Evolutionary conservation across 2,888 invertebrate genomes (phyloP).

Genomic region (Eulithis prunata): DNA sequence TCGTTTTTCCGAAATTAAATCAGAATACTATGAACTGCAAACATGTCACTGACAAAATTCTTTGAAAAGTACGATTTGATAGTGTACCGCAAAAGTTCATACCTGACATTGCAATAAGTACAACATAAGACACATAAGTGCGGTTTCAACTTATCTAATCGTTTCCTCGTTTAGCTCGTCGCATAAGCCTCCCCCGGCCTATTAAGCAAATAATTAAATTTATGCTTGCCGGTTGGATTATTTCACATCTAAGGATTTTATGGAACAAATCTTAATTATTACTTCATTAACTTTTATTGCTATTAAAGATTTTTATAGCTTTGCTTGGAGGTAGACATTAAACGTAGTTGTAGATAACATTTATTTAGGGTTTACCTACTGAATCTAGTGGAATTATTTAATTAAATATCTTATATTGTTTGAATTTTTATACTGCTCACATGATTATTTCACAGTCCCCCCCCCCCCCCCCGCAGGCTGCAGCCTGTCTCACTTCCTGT

Average conservation of each 20-base stretch:
- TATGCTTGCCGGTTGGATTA: conserved; percentile 47
- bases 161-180: conserved; percentile 58
- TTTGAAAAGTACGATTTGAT: too few species aligned
- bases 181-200: conserved; percentile 48
- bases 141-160: conserved; percentile 51
- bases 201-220: conserved; percentile 62
- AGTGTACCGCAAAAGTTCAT: too few species aligned
- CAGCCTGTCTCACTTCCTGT: too few species aligned
- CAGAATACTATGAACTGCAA: too few species aligned
- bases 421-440: too few species aligned
- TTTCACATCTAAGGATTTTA: conserved; percentile 40
- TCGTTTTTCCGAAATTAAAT: too few species aligned
- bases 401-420: too few species aligned
- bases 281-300: conserved; percentile 35
- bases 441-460: too few species aligned
- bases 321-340: conserved; percentile 22
- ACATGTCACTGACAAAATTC: too few species aligned
- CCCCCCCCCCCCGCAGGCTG: too few species aligned
- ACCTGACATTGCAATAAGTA: not conserved
- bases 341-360: conserved; percentile 6
- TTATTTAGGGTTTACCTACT: conserved; percentile 5
- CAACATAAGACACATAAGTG: conserved; percentile 11
- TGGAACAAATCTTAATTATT: conserved; percentile 43
- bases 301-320: conserved; percentile 36
- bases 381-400: not conserved